These are phyloP conservation scores for Hestina assimilis DNA, from an alignment of 1,140 invertebrate species.

Conservation along the genomic window DNA sequence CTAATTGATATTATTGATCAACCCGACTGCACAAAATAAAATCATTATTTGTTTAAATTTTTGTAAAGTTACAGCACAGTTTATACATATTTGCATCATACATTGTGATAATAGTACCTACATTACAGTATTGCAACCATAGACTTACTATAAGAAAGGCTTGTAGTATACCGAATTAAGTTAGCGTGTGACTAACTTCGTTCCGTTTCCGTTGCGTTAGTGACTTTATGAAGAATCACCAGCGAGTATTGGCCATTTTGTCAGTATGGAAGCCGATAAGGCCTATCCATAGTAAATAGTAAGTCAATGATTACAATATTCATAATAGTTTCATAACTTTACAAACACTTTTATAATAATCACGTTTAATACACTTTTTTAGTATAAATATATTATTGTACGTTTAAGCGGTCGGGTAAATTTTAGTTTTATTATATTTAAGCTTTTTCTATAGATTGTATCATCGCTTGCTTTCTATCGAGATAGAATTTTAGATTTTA, in stretches of 20 bases:
- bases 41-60: background rate
- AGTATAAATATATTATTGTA: background rate
- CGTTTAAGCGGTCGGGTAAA: background rate
- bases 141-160: no score
- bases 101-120: slow-evolving; percentile 1
- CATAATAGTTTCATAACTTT: background rate
- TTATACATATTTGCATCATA: background rate
- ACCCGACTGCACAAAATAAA: background rate
- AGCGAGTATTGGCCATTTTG: no score
- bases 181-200: no score
- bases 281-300: no score
- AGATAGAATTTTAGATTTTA: background rate
- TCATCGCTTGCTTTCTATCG: slow-evolving; percentile 1
- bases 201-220: no score
- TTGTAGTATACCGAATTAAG: no score
- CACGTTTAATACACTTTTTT: background rate
- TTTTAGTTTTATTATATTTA: slow-evolving; percentile 4
- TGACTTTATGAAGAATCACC: no score
- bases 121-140: no score
- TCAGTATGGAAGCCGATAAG: no score
- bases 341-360: background rate
- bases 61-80: background rate
- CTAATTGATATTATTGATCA: background rate
- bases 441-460: slow-evolving; percentile 3
- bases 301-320: no score